Conservation (phyloP, 2,113 vertebrate species). For the Ahaetulla prasina region DNA sequence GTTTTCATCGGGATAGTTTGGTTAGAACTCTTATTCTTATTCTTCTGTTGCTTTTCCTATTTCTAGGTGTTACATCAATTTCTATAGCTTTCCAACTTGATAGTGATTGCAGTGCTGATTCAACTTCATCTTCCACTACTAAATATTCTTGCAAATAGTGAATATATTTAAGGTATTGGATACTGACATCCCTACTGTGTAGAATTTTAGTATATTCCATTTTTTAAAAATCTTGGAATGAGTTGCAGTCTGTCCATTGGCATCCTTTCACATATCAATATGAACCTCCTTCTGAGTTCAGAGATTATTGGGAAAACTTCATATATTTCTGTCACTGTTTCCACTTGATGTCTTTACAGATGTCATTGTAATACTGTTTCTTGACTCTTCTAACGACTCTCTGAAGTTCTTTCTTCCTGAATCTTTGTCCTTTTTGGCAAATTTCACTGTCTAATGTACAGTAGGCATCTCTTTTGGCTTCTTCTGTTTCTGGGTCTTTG, state of each 20-base stretch:
- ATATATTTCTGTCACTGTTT: neutral
- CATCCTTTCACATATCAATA: neutral
- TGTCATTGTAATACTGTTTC: neutral
- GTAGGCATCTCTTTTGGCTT: neutral
- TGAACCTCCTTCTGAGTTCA: neutral
- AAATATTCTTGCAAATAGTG: neutral
- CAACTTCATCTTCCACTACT: neutral
- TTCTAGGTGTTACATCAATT: neutral
- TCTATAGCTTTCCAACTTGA: neutral
- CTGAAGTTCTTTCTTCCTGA: neutral
- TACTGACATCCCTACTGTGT: neutral
- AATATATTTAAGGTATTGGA: neutral
- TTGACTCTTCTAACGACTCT: neutral
- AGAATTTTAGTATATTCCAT: neutral
- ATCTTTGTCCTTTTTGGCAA: neutral
- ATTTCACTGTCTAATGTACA: neutral
- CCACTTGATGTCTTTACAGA: neutral
- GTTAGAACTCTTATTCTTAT: neutral
- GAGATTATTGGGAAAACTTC: neutral
- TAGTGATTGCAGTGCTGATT: neutral
- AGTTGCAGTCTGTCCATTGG: neutral
- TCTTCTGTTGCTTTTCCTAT: neutral
- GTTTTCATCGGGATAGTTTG: neutral
- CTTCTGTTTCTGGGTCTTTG: neutral
- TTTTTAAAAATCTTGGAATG: neutral